Evolutionary conservation across 2,113 vertebrate genomes (phyloP), one percentile per base, ranked within the genome.

Genomic region (Reinhardtius hippoglossoides): DNA sequence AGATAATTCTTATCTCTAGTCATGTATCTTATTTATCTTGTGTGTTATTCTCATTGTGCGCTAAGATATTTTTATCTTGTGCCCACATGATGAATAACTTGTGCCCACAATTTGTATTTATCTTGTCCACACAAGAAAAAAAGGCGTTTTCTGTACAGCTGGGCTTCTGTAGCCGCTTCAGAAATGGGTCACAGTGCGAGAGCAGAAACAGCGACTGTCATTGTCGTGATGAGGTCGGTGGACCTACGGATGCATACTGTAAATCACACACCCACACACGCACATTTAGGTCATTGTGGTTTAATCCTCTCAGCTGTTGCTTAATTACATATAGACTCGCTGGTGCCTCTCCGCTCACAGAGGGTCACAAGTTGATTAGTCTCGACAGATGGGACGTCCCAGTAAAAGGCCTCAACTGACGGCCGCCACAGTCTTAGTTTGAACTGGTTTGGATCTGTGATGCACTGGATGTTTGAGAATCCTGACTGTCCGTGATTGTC

Each of bases 301-400:
- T 81, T 89, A 88, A 92, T 90, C 81, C 84, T 58, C 56, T 87
- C 81, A 87, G 59, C 80, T 82, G 67, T 68, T 57, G 71, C 62
- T 85, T 88, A 46, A 86, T 91, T 84, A 81, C 86, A 84, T 87
- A 76, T 71, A 64, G 71, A 80, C 54, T 50, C 21, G 12, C 58
- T 74, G 86, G 86, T 76, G 73, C 48, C 72, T 57, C 64, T 71
- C 31, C 59, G 66, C 71, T 46, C 23, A 3, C 40, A 54, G 54
- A 61, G 42, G 31, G 73, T 66, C 72, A 60, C 18, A 9, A 35
- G 44, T 75, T 71, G 62, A 80, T 84, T 44, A 24, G 70, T 62
- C 74, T 6, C 23, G 61, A 44, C 74, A 66, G 76, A 83, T 58
- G 50, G 59, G 59, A 70, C 5, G 13, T 66, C 24, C 52, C 58